Evolutionary conservation across 2,797 vertebrate genomes (phyloP).

Genomic region (Steatocranus sp.): DNA sequence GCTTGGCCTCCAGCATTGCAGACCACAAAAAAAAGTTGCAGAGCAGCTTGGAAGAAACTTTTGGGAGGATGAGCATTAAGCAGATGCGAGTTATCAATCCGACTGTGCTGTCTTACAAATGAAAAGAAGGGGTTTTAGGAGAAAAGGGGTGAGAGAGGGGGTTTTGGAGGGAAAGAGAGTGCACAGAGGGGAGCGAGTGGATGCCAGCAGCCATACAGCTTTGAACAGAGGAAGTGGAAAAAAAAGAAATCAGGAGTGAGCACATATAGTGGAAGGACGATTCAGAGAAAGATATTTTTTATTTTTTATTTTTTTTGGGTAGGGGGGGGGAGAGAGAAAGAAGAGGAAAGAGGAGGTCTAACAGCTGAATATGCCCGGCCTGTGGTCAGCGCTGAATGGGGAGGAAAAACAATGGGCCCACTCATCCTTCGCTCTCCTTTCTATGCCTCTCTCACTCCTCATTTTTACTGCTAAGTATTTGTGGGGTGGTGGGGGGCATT

Average conservation of each 20-base stretch:
- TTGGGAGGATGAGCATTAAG: neutral
- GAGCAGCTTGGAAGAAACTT: slow-evolving; percentile 10
- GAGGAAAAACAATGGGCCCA: slow-evolving; percentile 76
- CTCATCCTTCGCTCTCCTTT: slow-evolving; percentile 64
- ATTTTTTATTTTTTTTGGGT: neutral
- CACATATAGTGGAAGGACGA: neutral
- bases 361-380: slow-evolving; percentile 72
- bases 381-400: slow-evolving; percentile 68
- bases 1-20: slow-evolving; percentile 6
- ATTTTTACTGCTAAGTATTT: slow-evolving; percentile 13
- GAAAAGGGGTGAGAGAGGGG: neutral
- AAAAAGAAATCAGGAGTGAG: slow-evolving; percentile 12
- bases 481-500: neutral
- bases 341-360: slow-evolving; percentile 53
- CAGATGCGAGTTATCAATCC: slow-evolving; percentile 33
- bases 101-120: slow-evolving; percentile 16
- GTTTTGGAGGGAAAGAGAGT: slow-evolving; percentile 21
- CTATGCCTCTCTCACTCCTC: slow-evolving; percentile 5
- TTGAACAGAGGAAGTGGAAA: slow-evolving; percentile 44
- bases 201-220: slow-evolving; percentile 24
- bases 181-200: neutral
- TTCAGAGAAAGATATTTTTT: neutral
- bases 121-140: neutral
- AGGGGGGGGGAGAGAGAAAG: neutral
- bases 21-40: neutral